Evolutionary conservation across 2,888 invertebrate genomes (phyloP).

Genomic region (Blomia tropicalis): DNA sequence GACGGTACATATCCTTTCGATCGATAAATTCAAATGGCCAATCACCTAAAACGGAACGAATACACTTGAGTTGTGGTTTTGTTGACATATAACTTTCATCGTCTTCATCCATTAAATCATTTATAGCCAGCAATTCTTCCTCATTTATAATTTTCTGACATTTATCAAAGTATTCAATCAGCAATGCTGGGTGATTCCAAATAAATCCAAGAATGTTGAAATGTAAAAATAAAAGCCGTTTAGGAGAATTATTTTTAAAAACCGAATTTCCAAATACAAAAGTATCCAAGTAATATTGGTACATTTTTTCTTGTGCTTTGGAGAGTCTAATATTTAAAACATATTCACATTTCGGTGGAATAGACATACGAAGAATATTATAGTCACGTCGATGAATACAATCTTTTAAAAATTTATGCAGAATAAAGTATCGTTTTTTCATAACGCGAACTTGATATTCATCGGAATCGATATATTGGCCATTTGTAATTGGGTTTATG

Average conservation of each 20-base stretch:
- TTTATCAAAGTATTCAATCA: background rate
- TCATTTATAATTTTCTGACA: background rate
- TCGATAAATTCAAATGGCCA: background rate
- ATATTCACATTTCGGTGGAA: background rate
- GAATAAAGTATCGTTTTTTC: constrained; percentile 83
- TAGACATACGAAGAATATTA: background rate
- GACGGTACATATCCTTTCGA: constrained; percentile 40
- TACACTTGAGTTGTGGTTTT: background rate
- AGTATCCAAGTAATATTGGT: background rate
- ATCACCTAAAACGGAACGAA: background rate
- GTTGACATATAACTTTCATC: background rate
- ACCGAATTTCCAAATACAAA: background rate
- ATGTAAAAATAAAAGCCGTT: background rate
- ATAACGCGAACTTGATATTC: constrained; percentile 80
- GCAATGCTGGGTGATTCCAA: constrained; percentile 1
- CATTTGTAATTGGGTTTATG: constrained; percentile 93
- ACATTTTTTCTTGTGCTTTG: background rate
- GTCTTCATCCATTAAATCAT: background rate
- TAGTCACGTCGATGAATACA: constrained; percentile 4
- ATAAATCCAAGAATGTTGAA: background rate
- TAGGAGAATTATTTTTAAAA: background rate
- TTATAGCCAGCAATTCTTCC: background rate
- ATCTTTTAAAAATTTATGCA: constrained; percentile 81
- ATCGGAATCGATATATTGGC: constrained; percentile 92
- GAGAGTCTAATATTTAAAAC: background rate